Evolutionary conservation across 2,113 vertebrate genomes (phyloP), one percentile per base, ranked within the genome.

Genomic region (Carettochelys insculpta): DNA sequence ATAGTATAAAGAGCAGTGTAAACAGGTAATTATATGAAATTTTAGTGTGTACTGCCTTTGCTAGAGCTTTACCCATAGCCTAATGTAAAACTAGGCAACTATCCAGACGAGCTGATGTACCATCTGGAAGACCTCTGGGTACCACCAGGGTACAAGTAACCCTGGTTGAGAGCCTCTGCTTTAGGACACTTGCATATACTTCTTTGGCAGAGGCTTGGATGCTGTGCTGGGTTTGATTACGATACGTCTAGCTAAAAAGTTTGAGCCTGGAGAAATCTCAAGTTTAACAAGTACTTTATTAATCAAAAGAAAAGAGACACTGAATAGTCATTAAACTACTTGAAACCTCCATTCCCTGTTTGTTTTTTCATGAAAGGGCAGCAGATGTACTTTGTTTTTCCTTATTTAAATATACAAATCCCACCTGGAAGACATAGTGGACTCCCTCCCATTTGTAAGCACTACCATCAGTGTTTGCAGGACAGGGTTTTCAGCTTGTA

Each of bases 391-490:
- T 90, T 81, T 79, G 38, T 43, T 82, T 82, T 77, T 87, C 6
- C 4, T 77, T 71, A 76, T 54, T 87, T 91, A 89, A 92, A 94
- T 83, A 68, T 84, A 80, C 68, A 71, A 80, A 65, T 93, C 71
- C 41, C 82, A 83, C 76, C 82, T 51, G 0, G 3, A 93, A 83
- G 83, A 92, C 90, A 34, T 85, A 76, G 92, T 86, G 82, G 88
- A 92, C 34, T 88, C 58, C 53, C 85, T 94, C 71, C n/a, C 43
- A 13, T 29, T 87, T 92, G 92, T 78, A 89, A 82, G 89, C 19
- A 45, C 68, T 71, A 51, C 2, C 29, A 0, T 0, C 29, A 91
- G 52, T 68, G 83, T 86, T 90, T 95, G 87, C 92, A 90, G 92
- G 65, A 77, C 27, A 6, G 11, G 38, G 83, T 65, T 85, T 90